Evolutionary conservation across 2,113 vertebrate genomes (phyloP), one percentile per base, ranked within the genome.

Genomic region (Haemorhous mexicanus): DNA sequence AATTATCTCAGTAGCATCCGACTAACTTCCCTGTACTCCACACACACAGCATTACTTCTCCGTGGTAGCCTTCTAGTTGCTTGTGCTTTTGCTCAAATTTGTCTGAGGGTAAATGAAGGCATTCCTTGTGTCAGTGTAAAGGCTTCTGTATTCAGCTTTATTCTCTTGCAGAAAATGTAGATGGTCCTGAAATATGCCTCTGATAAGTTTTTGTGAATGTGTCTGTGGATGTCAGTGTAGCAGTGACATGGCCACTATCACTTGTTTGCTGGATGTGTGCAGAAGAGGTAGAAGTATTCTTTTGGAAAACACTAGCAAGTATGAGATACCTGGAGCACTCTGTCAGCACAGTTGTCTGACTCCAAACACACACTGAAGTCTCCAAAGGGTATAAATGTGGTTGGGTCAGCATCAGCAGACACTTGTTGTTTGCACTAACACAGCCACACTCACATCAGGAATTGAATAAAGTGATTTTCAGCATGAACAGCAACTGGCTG

Each of bases 1-100:
- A 70, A 5, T 81, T 77, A 30, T 21, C 15, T 92, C 39, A 50
- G 24, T 24, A 84, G 1, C 20, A 67, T 43, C 11, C 1, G 3
- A 4, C 5, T 44, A 32, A 39, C 4, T 62, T 85, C 22, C 28
- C 20, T 91, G 9, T 15, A 35, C 4, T 46, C 16, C 20, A 53
- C 5, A 11, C 0, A 1, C 5, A 28, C 1, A 56, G 2, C 24
- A 23, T 69, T 55, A 14, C 15, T 74, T 56, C 30, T 28, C 67
- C 55, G 41, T 69, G 19, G 26, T 7, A 59, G 5, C 8, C 10
- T 89, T 70, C 30, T 30, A 33, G 2, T 35, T 37, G 20, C 30
- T 81, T 74, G 67, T 16, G 11, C 55, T 69, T 41, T 64, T 59
- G 24, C 26, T 75, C 14, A 62, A 23, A 41, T 6, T 59, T 78